Evolutionary conservation across 1,140 invertebrate species (phyloP).

Genomic region (Megalopta genalis): DNA sequence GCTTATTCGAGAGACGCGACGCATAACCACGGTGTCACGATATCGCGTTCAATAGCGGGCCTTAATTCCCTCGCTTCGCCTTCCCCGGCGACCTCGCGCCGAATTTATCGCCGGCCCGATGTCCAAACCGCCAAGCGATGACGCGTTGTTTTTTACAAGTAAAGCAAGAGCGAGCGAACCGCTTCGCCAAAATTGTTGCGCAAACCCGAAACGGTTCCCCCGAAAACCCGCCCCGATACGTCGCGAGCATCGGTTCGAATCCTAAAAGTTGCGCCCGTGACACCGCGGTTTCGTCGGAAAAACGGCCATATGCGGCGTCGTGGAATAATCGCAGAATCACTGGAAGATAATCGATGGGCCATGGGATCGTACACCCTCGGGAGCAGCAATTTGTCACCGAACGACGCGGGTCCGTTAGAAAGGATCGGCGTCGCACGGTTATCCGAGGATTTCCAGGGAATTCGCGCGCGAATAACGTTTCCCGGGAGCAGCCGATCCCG

Average conservation of each 20-base stretch:
- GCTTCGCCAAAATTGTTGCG: too few relatives aligned
- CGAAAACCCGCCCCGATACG: too few relatives aligned
- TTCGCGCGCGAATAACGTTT: neutral
- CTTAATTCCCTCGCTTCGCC: conserved; percentile 32
- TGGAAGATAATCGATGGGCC: neutral
- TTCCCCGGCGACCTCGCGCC: neutral
- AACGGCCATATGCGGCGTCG: neutral
- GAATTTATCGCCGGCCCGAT: conserved; percentile 16
- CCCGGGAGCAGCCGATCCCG: conserved; percentile 12
- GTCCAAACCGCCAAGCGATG: too few relatives aligned
- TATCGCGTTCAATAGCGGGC: conserved; percentile 25
- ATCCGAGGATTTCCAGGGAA: conserved; percentile 37
- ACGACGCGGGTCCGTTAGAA: neutral
- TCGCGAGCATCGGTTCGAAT: too few relatives aligned
- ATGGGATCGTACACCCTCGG: conserved; percentile 2
- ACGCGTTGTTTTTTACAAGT: too few relatives aligned
- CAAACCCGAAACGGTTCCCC: too few relatives aligned
- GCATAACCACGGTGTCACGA: neutral
- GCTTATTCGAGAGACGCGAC: neutral
- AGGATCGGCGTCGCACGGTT: neutral
- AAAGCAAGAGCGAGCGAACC: too few relatives aligned
- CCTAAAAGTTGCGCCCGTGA: too few relatives aligned
- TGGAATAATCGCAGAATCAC: conserved; percentile 4
- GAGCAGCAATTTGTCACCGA: conserved; percentile 24
- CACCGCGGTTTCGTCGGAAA: neutral